Evolutionary conservation across 1,140 invertebrate species (phyloP), one percentile per base, ranked within the genome.

Genomic region (Intoshia linei): DNA sequence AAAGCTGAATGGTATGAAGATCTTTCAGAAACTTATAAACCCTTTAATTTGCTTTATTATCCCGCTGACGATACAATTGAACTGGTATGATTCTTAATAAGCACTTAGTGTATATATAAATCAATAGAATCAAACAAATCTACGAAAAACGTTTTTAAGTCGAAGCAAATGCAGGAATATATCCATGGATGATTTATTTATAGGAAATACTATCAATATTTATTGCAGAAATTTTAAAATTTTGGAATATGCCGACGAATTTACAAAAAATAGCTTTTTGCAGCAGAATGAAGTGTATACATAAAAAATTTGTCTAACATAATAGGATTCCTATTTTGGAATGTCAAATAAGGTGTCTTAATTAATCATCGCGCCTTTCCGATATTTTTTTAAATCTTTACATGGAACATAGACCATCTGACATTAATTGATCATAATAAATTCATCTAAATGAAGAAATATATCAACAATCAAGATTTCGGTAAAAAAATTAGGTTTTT

Each of bases 1-100:
- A 59, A 69, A 42, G 69, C 68, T 15, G 72, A 77, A 55, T 79
- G 74, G 74, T 73, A 69, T 47, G 73, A 77, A 46, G 63, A 66
- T 43, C 64, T 70, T 45, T 67, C 73, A 1, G 66, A 64, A 33
- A 54, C 72, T 3, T 55, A 67, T 15, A 67, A 68, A 43, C 66
- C 66, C 42, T 77, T 72, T 52, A 64, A 69, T 47, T 54, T 77
- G 33, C 68, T 68, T 44, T 77, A 66, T 54, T 74, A 68, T 59
- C 65, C 66, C 14, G 57, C 54, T 22, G 72, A 76, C 50, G 66
- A 68, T 40, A 67, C 70, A 7, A 58, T 75, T 24, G 73, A 77
- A 64, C 61, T 73, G 60, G 52, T 57, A 46, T 27, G 7, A 27
- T 27, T 27, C 24, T 27, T 27, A 27, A 7, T 27, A n/a, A 27